These are phyloP conservation scores for Beroe forskalii DNA, from an alignment of 37 sponge, comb jelly and placozoan species.

Conservation along the genomic window DNA sequence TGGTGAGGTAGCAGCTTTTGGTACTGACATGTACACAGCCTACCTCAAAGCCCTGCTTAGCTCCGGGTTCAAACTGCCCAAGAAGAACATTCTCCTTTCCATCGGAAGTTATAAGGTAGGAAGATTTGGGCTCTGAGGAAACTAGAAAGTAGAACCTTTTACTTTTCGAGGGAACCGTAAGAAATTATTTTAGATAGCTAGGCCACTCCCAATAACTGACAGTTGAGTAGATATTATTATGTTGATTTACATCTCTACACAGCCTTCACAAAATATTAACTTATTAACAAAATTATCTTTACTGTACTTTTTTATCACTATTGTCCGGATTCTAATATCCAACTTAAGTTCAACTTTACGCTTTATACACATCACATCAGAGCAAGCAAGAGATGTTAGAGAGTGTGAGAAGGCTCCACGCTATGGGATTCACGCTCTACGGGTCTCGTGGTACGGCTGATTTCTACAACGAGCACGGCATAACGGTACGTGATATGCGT, in stretches of 20 bases:
- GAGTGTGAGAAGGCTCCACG: slow-evolving; percentile 76
- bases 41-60: slow-evolving; percentile 97
- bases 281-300: no score
- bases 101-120: slow-evolving; percentile 90
- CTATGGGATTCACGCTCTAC: slow-evolving; percentile 79
- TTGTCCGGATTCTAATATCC: no score
- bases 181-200: no score
- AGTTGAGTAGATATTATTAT: no score
- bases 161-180: no score
- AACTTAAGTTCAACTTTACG: no score
- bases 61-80: slow-evolving; percentile 90
- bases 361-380: slow-evolving; percentile 68
- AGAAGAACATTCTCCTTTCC: slow-evolving; percentile 86
- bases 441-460: slow-evolving; percentile 94
- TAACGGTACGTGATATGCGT: slow-evolving; percentile 77
- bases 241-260: no score
- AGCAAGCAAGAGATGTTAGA: slow-evolving; percentile 87
- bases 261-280: no score
- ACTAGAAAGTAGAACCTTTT: no score
- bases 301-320: no score
- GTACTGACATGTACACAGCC: slow-evolving; percentile 85
- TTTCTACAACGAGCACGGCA: slow-evolving; percentile 83
- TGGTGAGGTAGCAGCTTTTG: slow-evolving; percentile 98
- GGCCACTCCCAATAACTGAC: no score
- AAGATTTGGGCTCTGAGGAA: no score